Evolutionary conservation across 2,113 vertebrate species (phyloP), one percentile per base, ranked within the genome.

Genomic region (Pachypanchax playfairii): DNA sequence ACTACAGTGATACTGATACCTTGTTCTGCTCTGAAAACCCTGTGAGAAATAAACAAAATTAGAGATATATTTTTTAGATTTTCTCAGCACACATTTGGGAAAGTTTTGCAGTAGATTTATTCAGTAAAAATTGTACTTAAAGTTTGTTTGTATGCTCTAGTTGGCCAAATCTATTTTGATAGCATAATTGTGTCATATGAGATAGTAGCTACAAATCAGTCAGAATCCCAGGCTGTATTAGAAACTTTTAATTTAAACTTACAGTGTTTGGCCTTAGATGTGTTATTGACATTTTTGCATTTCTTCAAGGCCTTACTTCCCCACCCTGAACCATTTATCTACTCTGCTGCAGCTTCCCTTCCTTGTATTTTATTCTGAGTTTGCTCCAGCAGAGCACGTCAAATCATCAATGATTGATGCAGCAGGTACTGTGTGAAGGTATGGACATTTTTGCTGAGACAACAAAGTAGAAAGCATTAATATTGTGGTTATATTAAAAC

Each of bases 361-460:
- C 25, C 49, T 35, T 43, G 7, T 28, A 13, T 48, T 43, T 15
- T 33, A 35, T 52, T 44, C 65, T 68, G 43, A 51, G 44, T 62
- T 48, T 66, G 56, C 56, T 72, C 59, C 73, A 75, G 7, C 64
- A 44, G 66, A 69, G 35, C 61, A 41, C 47, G 25, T 75, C 62
- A 65, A 48, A 52, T 65, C 53, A 39, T 54, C 65, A 79, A 13
- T 69, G 69, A 74, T 49, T 54, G 65, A 77, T 80, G 18, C 38
- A 44, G 54, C 41, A 47, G 48, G 53, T 62, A 47, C 52, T 11
- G 2, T 64, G 69, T 61, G 44, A 73, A 28, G 36, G 35, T 39
- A 41, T 22, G 62, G 75, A 66, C 50, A 13, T 71, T 82, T 79
- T 17, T 70, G 73, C 73, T 69, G 66, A 75, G 55, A 39, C 36